phyloP scores from a whole-genome alignment of 2,113 vertebrate genomes.

The Pogona vitticeps region DNA sequence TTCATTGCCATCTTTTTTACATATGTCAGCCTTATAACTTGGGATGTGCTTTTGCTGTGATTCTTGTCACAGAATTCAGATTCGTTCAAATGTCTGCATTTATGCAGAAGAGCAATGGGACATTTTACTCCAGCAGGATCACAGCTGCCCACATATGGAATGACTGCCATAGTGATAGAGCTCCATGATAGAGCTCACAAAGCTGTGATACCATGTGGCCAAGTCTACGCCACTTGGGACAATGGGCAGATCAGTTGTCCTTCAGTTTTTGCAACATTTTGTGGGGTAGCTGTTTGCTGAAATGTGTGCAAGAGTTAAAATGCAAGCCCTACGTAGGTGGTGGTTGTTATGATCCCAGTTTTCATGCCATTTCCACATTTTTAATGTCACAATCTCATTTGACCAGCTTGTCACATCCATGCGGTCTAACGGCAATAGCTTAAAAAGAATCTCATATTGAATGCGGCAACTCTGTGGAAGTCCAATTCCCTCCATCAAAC shows the following conservation, averaged over 20 bases:
- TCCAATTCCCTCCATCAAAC: conserved; percentile 37
- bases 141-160: background rate
- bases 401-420: conserved; percentile 49
- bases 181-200: background rate
- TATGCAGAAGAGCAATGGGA: background rate
- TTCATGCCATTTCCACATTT: conserved; percentile 53
- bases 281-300: background rate
- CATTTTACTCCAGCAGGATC: background rate
- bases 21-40: background rate
- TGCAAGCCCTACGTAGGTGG: conserved; percentile 54
- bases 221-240: background rate
- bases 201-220: too few species aligned
- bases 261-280: background rate
- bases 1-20: background rate
- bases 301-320: conserved; percentile 47
- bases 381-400: conserved; percentile 56
- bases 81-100: background rate
- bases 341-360: conserved; percentile 50
- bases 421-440: conserved; percentile 54
- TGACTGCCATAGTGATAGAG: background rate
- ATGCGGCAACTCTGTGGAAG: conserved; percentile 32
- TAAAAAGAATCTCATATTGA: conserved; percentile 48
- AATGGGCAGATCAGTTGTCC: background rate
- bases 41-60: background rate
- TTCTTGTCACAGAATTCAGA: background rate